Base-by-base conservation (phyloP, 2,113 vertebrate species). In the Pluvialis apricaria region DNA sequence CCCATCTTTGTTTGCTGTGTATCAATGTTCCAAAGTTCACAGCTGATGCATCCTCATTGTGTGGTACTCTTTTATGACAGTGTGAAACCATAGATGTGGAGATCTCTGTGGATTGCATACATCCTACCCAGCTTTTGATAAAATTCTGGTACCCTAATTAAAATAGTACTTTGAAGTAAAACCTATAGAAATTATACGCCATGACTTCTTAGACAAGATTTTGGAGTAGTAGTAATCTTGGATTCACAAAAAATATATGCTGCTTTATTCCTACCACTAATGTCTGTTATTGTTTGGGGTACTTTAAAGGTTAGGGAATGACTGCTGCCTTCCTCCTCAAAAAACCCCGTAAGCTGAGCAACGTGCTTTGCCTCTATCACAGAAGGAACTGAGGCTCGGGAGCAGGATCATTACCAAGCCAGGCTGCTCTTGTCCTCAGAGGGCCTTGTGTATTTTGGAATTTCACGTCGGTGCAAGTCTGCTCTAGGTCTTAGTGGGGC, bases 401-500 rank as follows among this genome's bases (percentile, higher is more conserved):
- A 18, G 16, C 28, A 42, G 24, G 9, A 21, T 28, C 4, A 0
- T 70, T 44, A 31, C 8, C 14, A 21, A 70, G 38, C 8, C 16
- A 3, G 18, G 31, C 31, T 54, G 5, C 2, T 3, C 31, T 32
- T 15, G 11, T 13, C 13, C 28, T 40, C 6, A 0, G 0, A 9
- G 26, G 0, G 15, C n/a, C 17, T 14, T 19, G 11, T 8, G 36
- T 17, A 3, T 22, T 58, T 36, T 17, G 83, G 40, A 24, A 15
- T 20, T 58, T 10, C 4, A 1, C 15, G 17, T 7, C 10, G 24
- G 24, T 9, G 28, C 2, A 1, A 14, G 25, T 9, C 18, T 5
- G 9, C 28, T 15, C 7, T 7, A 0, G 12, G 18, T 36, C 12
- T 10, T 1, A 1, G 13, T 0, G 45, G 11, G 12, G 16, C 25